Conservation (phyloP, 2,888 invertebrate species). For the Rotaria macrura region DNA sequence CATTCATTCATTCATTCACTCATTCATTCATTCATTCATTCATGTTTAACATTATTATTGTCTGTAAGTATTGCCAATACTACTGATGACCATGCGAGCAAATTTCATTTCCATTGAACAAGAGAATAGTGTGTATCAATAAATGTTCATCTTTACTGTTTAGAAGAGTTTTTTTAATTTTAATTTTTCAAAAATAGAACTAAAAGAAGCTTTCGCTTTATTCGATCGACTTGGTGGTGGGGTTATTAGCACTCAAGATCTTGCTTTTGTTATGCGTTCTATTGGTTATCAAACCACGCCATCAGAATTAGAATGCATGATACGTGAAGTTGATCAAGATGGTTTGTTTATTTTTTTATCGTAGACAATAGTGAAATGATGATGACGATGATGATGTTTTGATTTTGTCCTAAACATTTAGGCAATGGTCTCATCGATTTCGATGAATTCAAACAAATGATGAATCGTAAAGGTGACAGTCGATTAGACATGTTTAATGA, state of each 20-base stretch:
- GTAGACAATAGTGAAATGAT: too few species aligned
- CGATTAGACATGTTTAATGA: background rate
- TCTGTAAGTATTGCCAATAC: background rate
- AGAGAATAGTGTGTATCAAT: background rate
- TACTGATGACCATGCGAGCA: slow-evolving; percentile 9
- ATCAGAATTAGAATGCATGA: slow-evolving; percentile 1
- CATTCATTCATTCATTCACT: background rate
- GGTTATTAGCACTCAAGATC: background rate
- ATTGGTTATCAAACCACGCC: background rate
- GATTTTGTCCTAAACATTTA: background rate
- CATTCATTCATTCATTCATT: background rate
- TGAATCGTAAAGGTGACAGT: background rate
- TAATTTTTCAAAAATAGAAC: background rate
- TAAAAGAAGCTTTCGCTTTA: slow-evolving; percentile 6
- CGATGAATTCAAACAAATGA: slow-evolving; percentile 6
- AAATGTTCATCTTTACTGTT: background rate
- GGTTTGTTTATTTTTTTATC: background rate
- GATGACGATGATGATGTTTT: background rate
- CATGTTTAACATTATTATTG: background rate
- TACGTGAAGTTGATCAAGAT: slow-evolving; percentile 6
- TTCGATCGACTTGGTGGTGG: background rate
- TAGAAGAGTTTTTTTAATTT: background rate
- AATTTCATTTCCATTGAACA: background rate
- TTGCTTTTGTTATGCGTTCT: background rate
- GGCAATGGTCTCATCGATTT: background rate